Evolutionary conservation across 2,888 invertebrate genomes (phyloP).

Genomic region (Rambutsinella grinnellia): DNA sequence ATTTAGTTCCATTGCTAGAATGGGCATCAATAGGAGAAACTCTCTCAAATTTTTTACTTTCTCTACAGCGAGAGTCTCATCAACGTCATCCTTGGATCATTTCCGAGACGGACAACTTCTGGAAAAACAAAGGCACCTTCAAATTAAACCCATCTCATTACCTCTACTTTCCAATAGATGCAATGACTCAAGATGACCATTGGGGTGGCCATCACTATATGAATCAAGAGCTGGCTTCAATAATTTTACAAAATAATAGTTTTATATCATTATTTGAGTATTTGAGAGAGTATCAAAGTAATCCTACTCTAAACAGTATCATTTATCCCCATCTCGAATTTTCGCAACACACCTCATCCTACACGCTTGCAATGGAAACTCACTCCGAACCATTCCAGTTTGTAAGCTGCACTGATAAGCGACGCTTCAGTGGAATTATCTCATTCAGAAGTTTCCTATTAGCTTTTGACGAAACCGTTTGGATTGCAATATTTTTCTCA

Average conservation of each 20-base stretch:
- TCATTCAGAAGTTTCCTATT: not conserved
- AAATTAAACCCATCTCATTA: not conserved
- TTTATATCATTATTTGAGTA: not conserved
- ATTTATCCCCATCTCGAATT: not conserved
- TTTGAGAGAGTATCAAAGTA: no score
- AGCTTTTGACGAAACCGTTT: not conserved
- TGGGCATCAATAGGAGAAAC: no score
- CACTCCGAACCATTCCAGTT: not conserved
- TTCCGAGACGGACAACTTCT: no score
- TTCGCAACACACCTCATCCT: not conserved
- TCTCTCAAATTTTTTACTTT: no score
- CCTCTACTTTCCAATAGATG: not conserved
- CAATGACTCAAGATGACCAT: not conserved
- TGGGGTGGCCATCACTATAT: not conserved
- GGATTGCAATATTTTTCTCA: no score
- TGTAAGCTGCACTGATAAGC: not conserved
- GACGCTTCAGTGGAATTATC: not conserved
- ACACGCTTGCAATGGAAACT: not conserved
- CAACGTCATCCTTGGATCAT: no score
- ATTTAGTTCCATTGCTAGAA: no score
- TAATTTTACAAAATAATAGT: not conserved
- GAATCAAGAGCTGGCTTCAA: not conserved
- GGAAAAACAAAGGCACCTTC: no score
- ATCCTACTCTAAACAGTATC: not conserved
- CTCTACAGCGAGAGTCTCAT: no score